Conservation (phyloP, 2,797 vertebrate species). For the Catamblyrhynchus diadema region DNA sequence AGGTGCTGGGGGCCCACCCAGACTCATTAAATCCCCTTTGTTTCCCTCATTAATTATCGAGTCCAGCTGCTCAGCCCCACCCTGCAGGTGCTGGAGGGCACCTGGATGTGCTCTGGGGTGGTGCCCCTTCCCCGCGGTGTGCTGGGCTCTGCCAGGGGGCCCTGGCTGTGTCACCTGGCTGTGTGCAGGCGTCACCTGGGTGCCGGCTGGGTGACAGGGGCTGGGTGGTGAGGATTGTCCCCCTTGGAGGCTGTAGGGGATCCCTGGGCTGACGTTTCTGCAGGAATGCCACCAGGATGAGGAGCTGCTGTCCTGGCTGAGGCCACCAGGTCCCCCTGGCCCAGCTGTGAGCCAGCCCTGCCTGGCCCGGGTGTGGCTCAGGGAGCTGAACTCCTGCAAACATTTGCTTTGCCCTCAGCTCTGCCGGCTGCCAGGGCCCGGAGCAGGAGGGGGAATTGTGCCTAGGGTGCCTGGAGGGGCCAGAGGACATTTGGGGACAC, state of each 20-base stretch:
- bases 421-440: rapidly evolving
- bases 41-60: background rate
- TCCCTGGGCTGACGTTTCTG: rapidly evolving
- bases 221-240: rapidly evolving
- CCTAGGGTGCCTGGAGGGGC: background rate
- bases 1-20: background rate
- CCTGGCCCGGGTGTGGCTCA: background rate
- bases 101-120: background rate
- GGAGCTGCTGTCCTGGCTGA: background rate
- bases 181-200: background rate
- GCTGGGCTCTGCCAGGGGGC: background rate
- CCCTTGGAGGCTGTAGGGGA: rapidly evolving
- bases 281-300: rapidly evolving
- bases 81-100: background rate
- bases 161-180: background rate
- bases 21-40: rapidly evolving
- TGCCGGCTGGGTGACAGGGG: background rate
- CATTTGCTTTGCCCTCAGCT: background rate
- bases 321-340: background rate
- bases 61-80: background rate
- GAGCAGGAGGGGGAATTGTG: background rate
- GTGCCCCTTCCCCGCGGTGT: rapidly evolving
- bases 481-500: too few species aligned
- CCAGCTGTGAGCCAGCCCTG: background rate
- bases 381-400: background rate